Conservation (phyloP, 1,140 invertebrate species). For the Pachypsylla venusta region DNA sequence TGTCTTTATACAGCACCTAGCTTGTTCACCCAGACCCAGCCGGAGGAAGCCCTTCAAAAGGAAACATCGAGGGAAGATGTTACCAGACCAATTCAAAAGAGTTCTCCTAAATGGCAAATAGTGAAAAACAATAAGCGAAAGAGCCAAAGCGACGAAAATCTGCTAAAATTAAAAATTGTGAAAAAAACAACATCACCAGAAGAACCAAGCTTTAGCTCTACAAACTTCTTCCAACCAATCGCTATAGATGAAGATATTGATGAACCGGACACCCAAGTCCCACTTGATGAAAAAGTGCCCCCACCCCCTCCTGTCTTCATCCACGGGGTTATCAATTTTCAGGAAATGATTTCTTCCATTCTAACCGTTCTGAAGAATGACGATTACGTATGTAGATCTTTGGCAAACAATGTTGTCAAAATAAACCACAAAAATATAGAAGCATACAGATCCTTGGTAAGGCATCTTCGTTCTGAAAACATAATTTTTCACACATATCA, state of each 20-base stretch:
- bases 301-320: conserved; percentile 2
- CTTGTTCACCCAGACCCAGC: background rate
- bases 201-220: background rate
- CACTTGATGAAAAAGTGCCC: background rate
- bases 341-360: background rate
- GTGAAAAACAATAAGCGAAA: background rate
- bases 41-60: background rate
- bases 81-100: no score
- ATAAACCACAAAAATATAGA: conserved; percentile 3
- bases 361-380: background rate
- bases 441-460: conserved; percentile 10
- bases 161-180: background rate
- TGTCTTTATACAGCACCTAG: background rate
- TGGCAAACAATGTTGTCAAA: conserved; percentile 6
- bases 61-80: background rate
- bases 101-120: background rate
- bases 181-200: background rate
- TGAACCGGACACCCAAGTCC: background rate
- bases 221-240: background rate
- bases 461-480: conserved; percentile 9
- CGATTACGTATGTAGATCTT: background rate
- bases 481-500: conserved; percentile 15
- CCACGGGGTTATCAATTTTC: background rate
- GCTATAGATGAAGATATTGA: background rate
- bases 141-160: background rate